Percentiles rank a stretch among this genome's conserved stretches.
These are phyloP conservation scores for Remorina albescens DNA, from an alignment of 2,797 vertebrate genomes.

Conservation along the genomic window DNA sequence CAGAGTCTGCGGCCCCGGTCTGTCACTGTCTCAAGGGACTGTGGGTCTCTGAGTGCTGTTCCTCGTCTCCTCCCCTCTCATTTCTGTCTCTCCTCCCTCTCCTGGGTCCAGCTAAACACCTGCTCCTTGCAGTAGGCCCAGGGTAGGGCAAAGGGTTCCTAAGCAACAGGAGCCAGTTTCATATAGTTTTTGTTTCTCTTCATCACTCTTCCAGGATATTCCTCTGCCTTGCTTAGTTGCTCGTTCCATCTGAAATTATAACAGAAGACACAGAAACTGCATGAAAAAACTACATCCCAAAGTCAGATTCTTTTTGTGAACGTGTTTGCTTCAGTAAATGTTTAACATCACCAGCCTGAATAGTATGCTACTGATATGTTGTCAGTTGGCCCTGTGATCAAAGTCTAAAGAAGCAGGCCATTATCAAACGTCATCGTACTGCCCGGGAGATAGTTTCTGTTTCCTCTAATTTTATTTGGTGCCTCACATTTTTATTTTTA, in stretches of 20 bases:
- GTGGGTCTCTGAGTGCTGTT: conserved; percentile 65
- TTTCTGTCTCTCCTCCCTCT: conserved; percentile 65
- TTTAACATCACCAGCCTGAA: conserved; percentile 56
- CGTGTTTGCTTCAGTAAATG: conserved; percentile 59
- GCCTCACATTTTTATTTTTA: no score
- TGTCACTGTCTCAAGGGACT: conserved; percentile 77
- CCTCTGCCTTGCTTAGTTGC: neutral
- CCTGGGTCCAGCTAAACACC: conserved; percentile 80
- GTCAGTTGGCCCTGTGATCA: conserved; percentile 56
- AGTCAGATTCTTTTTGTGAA: conserved; percentile 7
- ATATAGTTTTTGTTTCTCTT: conserved; percentile 47
- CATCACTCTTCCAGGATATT: no score
- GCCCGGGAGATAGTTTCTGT: neutral
- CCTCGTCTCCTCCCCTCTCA: conserved; percentile 59
- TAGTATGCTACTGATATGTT: conserved; percentile 12
- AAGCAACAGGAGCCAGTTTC: conserved; percentile 72
- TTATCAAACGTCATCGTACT: neutral
- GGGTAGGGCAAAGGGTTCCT: conserved; percentile 72
- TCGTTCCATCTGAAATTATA: conserved; percentile 7
- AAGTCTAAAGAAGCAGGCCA: conserved; percentile 63
- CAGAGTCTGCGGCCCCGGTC: conserved; percentile 71
- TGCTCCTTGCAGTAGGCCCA: conserved; percentile 72
- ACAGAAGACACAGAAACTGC: neutral
- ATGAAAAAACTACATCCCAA: neutral
- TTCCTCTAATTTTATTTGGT: neutral